Evolutionary conservation across 2,888 invertebrate species (phyloP).

Genomic region (Drosophila meridionalis): DNA sequence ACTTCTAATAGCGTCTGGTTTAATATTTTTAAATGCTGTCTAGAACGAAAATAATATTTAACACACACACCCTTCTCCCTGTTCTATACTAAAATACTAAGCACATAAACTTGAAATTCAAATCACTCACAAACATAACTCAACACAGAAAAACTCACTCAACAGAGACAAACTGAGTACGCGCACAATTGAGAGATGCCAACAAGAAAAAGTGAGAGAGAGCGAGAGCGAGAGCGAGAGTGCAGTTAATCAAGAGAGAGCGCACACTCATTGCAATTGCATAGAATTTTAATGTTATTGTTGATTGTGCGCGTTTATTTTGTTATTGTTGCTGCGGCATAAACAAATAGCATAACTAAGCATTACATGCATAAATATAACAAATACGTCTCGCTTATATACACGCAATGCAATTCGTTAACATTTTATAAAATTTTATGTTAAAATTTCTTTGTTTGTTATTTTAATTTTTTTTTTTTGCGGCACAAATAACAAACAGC

Average conservation of each 20-base stretch:
- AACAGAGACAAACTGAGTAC: conserved; percentile 30
- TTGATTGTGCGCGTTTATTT: conserved; percentile 32
- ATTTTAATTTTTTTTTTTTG: conserved; percentile 29
- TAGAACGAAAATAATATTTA: not conserved
- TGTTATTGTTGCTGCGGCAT: conserved; percentile 43
- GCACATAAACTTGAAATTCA: conserved; percentile 13
- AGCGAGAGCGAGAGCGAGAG: conserved; percentile 14
- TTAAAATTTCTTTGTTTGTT: conserved; percentile 27
- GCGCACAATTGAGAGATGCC: conserved; percentile 24
- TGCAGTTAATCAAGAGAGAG: conserved; percentile 20
- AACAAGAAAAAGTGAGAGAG: conserved; percentile 2
- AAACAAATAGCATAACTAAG: conserved; percentile 25
- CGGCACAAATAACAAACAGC: conserved; percentile 21
- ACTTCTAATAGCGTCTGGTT: not conserved
- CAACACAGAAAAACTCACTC: conserved; percentile 39
- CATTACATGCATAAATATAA: not conserved
- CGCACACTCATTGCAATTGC: conserved; percentile 71
- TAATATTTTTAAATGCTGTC: conserved; percentile 1
- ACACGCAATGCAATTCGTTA: not conserved
- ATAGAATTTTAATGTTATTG: conserved; percentile 56
- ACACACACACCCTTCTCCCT: too few species aligned
- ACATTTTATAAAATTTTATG: conserved; percentile 5
- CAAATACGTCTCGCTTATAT: too few species aligned
- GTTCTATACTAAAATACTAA: not conserved
- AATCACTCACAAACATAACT: conserved; percentile 37